Evolutionary conservation across 2,888 invertebrate species (phyloP), one percentile per base, ranked within the genome.

Genomic region (Boloria euphrosyne): DNA sequence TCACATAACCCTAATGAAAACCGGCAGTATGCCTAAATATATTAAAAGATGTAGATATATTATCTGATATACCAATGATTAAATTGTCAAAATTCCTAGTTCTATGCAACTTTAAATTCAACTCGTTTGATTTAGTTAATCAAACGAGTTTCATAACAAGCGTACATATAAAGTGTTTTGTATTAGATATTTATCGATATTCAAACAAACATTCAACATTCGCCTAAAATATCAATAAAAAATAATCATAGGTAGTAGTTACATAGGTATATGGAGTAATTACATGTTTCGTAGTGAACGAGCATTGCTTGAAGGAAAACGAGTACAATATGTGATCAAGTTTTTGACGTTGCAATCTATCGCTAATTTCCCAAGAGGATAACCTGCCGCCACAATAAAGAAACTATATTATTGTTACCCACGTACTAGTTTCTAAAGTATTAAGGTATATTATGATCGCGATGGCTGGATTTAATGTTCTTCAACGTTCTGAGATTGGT

Each of bases 281-380:
- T 52, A 64, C 58, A 52, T 38, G 44, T 63, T 46, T 81, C 78
- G 77, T 80, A 84, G 80, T 72, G 73, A 74, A 73, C 71, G 70
- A 77, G 80, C 75, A 78, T 81, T 83, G 78, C 79, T 83, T 83
- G 79, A 80, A 83, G 80, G 78, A 83, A 82, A 81, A 78, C 78
- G 80, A 81, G 78, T 80, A 87, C 86, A 86, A 86, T 87, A 84
- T 87, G 85, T 87, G 87, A 89, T 87, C 86, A 87, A 86, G 78
- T 85, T 85, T 86, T 87, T 88, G 88, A 89, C 83, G 86, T 85
- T 84, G 85, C 87, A 87, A 89, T 89, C 82, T 87, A 83, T 84
- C 80, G 82, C 82, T 90, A 90, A 90, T 90, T 90, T 90, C 90
- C 90, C 90, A 52, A 3, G 90, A 82, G 90, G 78, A 75, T 81